Percentiles rank a stretch among this genome's conserved stretches.
These are phyloP conservation scores for Brachypterus glaber DNA, from an alignment of 2,888 invertebrate genomes.

Conservation along the genomic window DNA sequence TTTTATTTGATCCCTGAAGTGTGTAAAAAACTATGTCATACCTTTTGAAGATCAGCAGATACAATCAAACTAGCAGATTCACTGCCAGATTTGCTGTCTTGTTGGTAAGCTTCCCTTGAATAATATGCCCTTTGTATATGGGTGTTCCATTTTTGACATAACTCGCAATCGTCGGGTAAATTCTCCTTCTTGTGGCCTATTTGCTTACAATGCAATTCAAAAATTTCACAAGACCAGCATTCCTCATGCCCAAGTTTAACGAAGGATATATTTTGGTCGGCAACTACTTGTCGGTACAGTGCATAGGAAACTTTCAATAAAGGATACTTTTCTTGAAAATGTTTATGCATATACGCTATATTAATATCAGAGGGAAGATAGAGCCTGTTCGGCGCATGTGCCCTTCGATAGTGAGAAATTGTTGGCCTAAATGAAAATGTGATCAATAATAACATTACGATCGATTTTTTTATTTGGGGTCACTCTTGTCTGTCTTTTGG, in stretches of 20 bases:
- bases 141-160: neutral
- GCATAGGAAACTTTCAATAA: constrained; percentile 17
- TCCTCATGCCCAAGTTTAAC: constrained; percentile 15
- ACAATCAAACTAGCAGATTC: neutral
- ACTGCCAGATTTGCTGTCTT: neutral
- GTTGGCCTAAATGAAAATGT: too few relatives aligned
- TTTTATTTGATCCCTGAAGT: neutral
- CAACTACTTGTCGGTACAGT: constrained; percentile 16
- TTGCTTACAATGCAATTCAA: constrained; percentile 11
- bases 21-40: constrained; percentile 2
- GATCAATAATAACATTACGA: neutral
- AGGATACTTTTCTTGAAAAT: constrained; percentile 20
- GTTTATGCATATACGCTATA: constrained; percentile 19
- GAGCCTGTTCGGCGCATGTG: constrained; percentile 21
- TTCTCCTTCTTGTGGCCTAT: neutral
- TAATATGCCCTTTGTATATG: neutral
- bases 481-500: neutral
- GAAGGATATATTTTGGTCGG: constrained; percentile 1
- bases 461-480: neutral
- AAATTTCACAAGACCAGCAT: constrained; percentile 20
- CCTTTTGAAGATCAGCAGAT: constrained; percentile 10
- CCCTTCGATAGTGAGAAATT: constrained; percentile 22
- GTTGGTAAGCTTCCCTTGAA: neutral
- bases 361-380: constrained; percentile 21
- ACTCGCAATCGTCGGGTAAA: neutral